These are phyloP conservation scores for Cerceris ruficornis DNA, from an alignment of 2,888 invertebrate genomes.

Conservation along the genomic window DNA sequence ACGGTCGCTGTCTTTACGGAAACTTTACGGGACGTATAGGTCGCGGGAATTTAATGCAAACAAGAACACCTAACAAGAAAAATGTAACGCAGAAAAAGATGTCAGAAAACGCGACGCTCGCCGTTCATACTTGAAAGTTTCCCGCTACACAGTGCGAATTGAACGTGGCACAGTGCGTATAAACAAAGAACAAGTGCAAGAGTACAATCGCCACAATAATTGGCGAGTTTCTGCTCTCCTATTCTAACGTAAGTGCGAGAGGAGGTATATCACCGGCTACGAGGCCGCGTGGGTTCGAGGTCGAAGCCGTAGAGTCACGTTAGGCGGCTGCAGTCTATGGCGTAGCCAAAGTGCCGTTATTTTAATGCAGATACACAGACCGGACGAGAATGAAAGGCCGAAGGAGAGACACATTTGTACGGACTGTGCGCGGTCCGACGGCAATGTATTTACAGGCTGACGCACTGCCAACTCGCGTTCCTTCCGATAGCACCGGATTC, in stretches of 20 bases:
- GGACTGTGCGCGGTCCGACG: constrained; percentile 39
- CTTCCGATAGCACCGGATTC: background rate
- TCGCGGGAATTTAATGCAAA: too few relatives aligned
- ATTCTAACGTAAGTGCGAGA: constrained; percentile 46
- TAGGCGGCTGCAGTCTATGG: constrained; percentile 63
- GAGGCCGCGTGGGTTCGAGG: constrained; percentile 69
- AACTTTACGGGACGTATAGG: too few relatives aligned
- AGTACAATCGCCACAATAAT: constrained; percentile 51
- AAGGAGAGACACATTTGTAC: constrained; percentile 64
- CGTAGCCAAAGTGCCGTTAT: constrained; percentile 69
- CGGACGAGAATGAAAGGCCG: constrained; percentile 68
- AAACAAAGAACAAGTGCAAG: constrained; percentile 20
- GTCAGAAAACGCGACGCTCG: too few relatives aligned
- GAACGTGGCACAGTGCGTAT: background rate
- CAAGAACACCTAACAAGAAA: too few relatives aligned
- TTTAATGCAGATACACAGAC: constrained; percentile 69
- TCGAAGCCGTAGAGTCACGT: constrained; percentile 66
- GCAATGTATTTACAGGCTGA: constrained; percentile 26
- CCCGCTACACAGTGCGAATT: too few relatives aligned
- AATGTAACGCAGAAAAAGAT: too few relatives aligned
- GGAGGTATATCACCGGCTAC: constrained; percentile 41
- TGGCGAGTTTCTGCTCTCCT: constrained; percentile 40
- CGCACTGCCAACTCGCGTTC: constrained; percentile 21
- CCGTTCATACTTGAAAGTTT: too few relatives aligned
- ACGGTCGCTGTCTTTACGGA: too few relatives aligned